Evolutionary conservation across 2,113 vertebrate genomes (phyloP), one percentile per base, ranked within the genome.

Genomic region (Spea bombifrons): DNA sequence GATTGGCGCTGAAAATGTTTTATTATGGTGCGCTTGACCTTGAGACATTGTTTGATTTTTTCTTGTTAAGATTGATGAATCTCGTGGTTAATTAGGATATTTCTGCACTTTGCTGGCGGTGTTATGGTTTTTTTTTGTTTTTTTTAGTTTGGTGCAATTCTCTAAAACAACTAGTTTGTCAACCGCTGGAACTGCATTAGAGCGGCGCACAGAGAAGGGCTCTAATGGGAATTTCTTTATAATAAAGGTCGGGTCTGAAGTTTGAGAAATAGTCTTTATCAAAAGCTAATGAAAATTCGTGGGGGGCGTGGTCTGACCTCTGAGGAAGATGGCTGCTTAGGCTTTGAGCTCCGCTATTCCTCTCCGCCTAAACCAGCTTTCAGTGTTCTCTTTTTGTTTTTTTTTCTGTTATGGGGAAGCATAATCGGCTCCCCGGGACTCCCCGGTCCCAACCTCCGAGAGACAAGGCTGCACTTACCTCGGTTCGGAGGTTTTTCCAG

Each of bases 1-100:
- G 88, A 89, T 91, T 91, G 90, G 85, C 88, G 92, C 91, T 30
- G 63, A 86, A 92, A 90, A 91, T 88, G 73, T 75, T 71, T 86
- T 89, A 85, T 84, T 85, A 73, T 84, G 85, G 82, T 87, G 75
- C 82, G 70, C 85, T 83, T 86, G 88, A 92, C 88, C 89, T 89
- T 91, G 89, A 86, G 79, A 86, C 77, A 83, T 75, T 69, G 84
- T 84, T 78, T 57, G 4, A 46, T 75, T 46, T 75, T 12, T 55
- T 67, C 45, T 78, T 84, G 73, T 82, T 81, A 67, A 85, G 82
- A 86, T 84, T 84, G 87, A 85, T 85, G 73, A 84, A 84, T 86
- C 87, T 85, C 66, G 47, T 15, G 49, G 79, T 61, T 85, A 83
- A 81, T 73, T 82, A 83, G 64, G 84, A 86, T 86, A 82, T 8